Base-by-base conservation (phyloP, 2,113 vertebrate species). In the Irena cyanogastra region DNA sequence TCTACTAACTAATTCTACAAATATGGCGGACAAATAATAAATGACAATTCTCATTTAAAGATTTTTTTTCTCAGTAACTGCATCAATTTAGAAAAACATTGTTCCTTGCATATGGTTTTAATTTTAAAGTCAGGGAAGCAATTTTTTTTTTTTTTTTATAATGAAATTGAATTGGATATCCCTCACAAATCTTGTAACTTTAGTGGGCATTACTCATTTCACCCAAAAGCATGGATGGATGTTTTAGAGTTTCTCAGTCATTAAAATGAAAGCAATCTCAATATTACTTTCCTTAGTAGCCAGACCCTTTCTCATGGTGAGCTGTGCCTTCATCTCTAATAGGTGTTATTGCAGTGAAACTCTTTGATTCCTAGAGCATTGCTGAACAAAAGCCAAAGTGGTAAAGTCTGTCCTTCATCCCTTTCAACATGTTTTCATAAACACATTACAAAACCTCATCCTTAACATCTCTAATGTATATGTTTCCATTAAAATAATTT, bases 171-270 rank as follows among this genome's bases (percentile, higher is more conserved):
- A 87, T 86, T 96, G 89, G 97, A 97, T 97, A 69, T 95, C 84
- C 59, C 77, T 97, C 95, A 94, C 98, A 97, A 97, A 97, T 97
- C 97, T 98, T 98, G 89, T 96, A 97, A 97, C 94, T 97, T 96
- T 96, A 96, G 96, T 84, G 96, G 93, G 96, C 89, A 95, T 97
- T 97, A 94, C 78, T 97, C 86, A 97, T 72, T 97, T 97, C 93
- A 94, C 85, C 88, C 78, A 93, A 97, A 95, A 97, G 89, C 92
- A 93, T 72, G 93, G 88, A 95, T 83, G 54, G 44, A 88, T 92
- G 49, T 77, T 96, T 92, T 80, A 88, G 90, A 94, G 4, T 93
- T 95, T 96, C 50, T 39, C 39, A 71, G 69, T 70, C 80, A 95
- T 96, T 95, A 95, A 97, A 97, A 96, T 90, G 84, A 96, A 96